These are phyloP conservation scores for Oenanthe melanoleuca DNA, from an alignment of 2,113 vertebrate species.

Conservation along the genomic window DNA sequence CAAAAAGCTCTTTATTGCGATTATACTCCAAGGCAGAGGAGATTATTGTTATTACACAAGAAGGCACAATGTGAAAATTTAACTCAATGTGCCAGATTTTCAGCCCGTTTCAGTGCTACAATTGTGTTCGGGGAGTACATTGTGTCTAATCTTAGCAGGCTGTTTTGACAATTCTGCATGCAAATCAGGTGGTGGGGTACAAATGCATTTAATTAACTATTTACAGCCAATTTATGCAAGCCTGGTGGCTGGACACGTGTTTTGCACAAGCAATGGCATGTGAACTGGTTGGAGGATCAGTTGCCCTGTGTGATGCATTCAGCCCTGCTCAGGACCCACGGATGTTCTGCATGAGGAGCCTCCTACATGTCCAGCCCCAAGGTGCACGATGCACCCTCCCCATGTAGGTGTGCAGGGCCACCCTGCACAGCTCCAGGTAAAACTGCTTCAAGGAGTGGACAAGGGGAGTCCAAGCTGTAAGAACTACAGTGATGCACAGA, in stretches of 20 bases:
- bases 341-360: background rate
- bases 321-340: background rate
- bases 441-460: background rate
- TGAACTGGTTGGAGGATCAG: background rate
- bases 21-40: conserved; percentile 68
- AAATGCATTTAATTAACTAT: conserved; percentile 72
- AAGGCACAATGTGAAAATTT: conserved; percentile 74
- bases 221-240: conserved; percentile 61
- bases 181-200: conserved; percentile 69
- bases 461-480: background rate
- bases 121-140: conserved; percentile 63
- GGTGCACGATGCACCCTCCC: background rate
- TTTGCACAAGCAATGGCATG: conserved; percentile 53
- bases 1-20: conserved; percentile 72
- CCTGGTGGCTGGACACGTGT: conserved; percentile 57
- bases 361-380: background rate
- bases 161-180: conserved; percentile 65
- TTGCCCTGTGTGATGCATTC: background rate
- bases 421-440: background rate
- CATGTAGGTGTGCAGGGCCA: background rate
- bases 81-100: conserved; percentile 67
- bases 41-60: conserved; percentile 73
- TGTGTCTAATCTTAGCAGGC: conserved; percentile 67
- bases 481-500: background rate
- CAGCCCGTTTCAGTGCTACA: conserved; percentile 47